Evolutionary conservation across 2,113 vertebrate genomes (phyloP), one percentile per base, ranked within the genome.

Genomic region (Pantherophis guttatus): DNA sequence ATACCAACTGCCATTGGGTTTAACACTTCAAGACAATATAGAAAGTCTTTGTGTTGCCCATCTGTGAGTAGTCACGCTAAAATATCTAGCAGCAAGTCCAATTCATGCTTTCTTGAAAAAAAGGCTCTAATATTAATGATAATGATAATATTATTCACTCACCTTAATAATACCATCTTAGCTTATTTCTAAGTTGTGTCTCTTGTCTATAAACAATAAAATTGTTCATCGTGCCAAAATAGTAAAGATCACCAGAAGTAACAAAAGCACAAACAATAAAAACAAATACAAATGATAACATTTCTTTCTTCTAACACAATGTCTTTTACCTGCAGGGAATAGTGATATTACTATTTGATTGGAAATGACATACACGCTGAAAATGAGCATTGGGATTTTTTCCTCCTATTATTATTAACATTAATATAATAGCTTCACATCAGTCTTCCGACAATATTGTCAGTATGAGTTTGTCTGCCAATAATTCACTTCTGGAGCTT

Each of bases 401-500:
- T 94, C 92, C 39, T 57, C 23, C 29, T 95, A 93, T 91, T 96
- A 87, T 97, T 96, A 95, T 96, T 96, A 96, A 93, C 62, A 58
- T 93, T 94, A 96, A 95, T 86, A 86, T 93, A 95, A 94, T 95
- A 96, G 96, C 93, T 94, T 70, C 93, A 93, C 92, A 95, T 96
- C 93, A 96, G 93, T 95, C 89, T 97, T 95, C 94, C 95, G 95
- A 97, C 94, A 97, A 95, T 95, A 96, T 92, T 96, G 97, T 96
- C 97, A 97, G 95, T 96, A 96, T 95, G 86, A 96, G 94, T 97
- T 96, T 95, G 94, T 93, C 91, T 97, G 95, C 91, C 57, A 95
- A 29, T 96, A 97, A 97, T 96, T 96, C 94, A 92, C 95, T 96
- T 96, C 93, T 95, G 95, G 95, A 96, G 96, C 52, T 88, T 95